Conservation (phyloP, 30 jellyfish, hydroid and myxozoan genomes). For the Haliclystus octoradiatus region DNA sequence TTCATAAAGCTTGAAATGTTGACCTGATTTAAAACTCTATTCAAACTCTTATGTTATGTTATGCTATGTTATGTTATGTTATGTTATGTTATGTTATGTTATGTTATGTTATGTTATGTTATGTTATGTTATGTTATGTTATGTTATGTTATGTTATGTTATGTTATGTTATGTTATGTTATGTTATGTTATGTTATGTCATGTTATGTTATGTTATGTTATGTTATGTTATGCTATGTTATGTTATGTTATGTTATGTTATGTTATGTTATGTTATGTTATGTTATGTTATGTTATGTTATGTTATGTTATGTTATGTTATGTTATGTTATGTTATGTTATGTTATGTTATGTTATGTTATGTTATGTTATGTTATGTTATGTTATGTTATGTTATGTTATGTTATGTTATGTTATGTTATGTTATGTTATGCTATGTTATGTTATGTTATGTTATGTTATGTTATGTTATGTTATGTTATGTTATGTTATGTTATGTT, state of each 20-base stretch:
- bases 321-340: constrained; percentile 8
- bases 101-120: constrained; percentile 1
- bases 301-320: constrained; percentile 8
- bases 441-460: constrained; percentile 8
- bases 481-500: constrained; percentile 21
- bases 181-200: constrained; percentile 3
- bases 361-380: constrained; percentile 8
- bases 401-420: constrained; percentile 7
- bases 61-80: too few species aligned
- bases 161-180: constrained; percentile 12
- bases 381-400: constrained; percentile 1
- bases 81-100: too few species aligned
- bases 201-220: constrained; percentile 1
- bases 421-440: constrained; percentile 10
- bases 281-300: constrained; percentile 8
- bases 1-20: too few species aligned
- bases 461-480: constrained; percentile 7
- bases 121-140: constrained; percentile 20
- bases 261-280: constrained; percentile 5
- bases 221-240: constrained; percentile 10
- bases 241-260: constrained; percentile 8
- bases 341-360: constrained; percentile 7
- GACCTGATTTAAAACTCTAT: too few species aligned
- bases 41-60: too few species aligned
- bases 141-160: constrained; percentile 19